Percentiles rank a stretch among this genome's conserved stretches.
Evolutionary conservation across 2,888 invertebrate species (phyloP).

Genomic region (Apotomis capreana): DNA sequence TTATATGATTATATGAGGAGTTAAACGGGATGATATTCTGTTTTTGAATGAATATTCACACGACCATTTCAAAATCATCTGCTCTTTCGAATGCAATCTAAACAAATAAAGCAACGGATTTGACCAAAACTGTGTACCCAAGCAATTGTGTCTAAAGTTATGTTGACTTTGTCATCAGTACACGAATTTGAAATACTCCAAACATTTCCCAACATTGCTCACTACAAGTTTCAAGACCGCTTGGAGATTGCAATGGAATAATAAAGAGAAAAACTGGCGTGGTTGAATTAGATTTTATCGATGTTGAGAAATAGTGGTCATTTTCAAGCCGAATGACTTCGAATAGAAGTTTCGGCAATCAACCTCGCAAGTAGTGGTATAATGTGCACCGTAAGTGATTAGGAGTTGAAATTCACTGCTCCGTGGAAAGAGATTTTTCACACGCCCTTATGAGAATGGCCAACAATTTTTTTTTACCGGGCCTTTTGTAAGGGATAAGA

Average conservation of each 20-base stretch:
- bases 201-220: conserved; percentile 30
- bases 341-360: not conserved
- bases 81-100: conserved; percentile 7
- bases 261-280: conserved; percentile 28
- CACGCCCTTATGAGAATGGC: no score
- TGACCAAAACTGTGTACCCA: conserved; percentile 3
- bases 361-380: not conserved
- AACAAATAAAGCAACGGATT: not conserved
- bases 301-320: conserved; percentile 19
- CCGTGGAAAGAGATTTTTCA: no score
- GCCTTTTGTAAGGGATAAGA: no score
- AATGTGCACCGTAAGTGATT: not conserved
- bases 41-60: not conserved
- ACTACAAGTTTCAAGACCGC: conserved; percentile 33
- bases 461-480: no score
- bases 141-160: conserved; percentile 31
- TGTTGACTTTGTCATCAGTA: conserved; percentile 21
- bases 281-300: conserved; percentile 23
- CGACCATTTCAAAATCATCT: not conserved
- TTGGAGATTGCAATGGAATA: conserved; percentile 22
- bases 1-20: no score
- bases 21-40: no score
- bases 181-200: conserved; percentile 33
- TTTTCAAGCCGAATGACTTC: not conserved
- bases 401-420: no score